A percentile compares a stretch with the other conserved stretches of the same genome.
These are phyloP conservation scores for Gobiocypris rarus DNA, from an alignment of 2,113 vertebrate genomes.

Conservation along the genomic window DNA sequence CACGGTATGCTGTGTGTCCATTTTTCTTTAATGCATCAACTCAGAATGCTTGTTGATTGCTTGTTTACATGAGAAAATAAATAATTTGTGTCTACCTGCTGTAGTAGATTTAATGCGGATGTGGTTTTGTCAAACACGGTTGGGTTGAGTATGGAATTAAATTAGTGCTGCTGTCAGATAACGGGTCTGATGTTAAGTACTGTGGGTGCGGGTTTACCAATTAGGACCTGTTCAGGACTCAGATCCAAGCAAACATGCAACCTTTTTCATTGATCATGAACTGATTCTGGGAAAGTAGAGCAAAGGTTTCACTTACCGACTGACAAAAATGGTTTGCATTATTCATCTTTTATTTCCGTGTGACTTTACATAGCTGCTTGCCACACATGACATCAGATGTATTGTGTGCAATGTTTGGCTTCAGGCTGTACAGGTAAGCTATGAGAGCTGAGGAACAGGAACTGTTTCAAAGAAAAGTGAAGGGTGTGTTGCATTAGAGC, in stretches of 20 bases:
- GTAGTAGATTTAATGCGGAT: too few relatives aligned
- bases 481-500: neutral
- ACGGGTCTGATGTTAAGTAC: too few relatives aligned
- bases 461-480: neutral
- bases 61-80: too few relatives aligned
- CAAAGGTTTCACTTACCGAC: neutral
- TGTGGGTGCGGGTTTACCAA: too few relatives aligned
- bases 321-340: neutral
- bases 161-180: too few relatives aligned
- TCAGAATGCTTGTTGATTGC: too few relatives aligned
- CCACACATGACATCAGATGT: neutral
- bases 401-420: neutral
- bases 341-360: neutral
- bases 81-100: too few relatives aligned
- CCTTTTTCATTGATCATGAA: slow-evolving; percentile 3
- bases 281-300: neutral
- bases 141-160: too few relatives aligned
- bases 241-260: neutral
- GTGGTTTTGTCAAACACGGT: too few relatives aligned
- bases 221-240: too few relatives aligned
- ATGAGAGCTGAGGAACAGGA: slow-evolving; percentile 14
- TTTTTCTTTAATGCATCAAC: too few relatives aligned
- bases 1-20: too few relatives aligned
- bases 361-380: neutral
- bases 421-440: slow-evolving; percentile 2